Percentiles rank a stretch among this genome's conserved stretches.
Conservation (phyloP, 2,888 invertebrate genomes). For the Tethea ocularis region DNA sequence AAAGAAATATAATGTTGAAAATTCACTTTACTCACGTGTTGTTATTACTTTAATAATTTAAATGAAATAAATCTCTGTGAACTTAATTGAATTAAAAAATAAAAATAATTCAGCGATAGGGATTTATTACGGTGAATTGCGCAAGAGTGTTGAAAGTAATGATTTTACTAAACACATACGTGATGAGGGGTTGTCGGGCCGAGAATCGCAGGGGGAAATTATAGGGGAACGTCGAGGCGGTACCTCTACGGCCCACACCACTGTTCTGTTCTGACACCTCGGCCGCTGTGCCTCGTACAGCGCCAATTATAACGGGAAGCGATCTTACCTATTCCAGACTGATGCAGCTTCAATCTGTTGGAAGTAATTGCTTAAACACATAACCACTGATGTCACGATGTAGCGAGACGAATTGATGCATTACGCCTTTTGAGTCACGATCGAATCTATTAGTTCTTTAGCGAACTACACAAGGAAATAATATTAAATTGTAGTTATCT, state of each 20-base stretch:
- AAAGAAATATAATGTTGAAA: conserved; percentile 3
- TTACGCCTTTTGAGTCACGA: conserved; percentile 48
- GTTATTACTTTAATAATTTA: too few species aligned
- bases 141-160: conserved; percentile 39
- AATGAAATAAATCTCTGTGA: neutral
- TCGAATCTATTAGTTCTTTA: conserved; percentile 3
- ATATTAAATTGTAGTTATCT: neutral
- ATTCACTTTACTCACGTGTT: neutral
- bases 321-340: conserved; percentile 46
- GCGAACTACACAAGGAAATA: neutral
- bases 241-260: conserved; percentile 42
- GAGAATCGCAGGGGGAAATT: conserved; percentile 57
- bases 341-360: conserved; percentile 49
- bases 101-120: conserved; percentile 4
- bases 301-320: conserved; percentile 75
- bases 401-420: conserved; percentile 64
- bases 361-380: conserved; percentile 75
- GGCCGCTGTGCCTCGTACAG: conserved; percentile 47
- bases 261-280: conserved; percentile 72
- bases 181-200: conserved; percentile 59
- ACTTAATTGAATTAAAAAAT: conserved; percentile 6
- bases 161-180: conserved; percentile 55
- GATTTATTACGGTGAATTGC: conserved; percentile 25
- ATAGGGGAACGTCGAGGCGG: conserved; percentile 59
- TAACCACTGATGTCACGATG: conserved; percentile 60